phyloP scores from a whole-genome alignment of 2,113 vertebrate genomes.

The Paedocypris sp. region DNA sequence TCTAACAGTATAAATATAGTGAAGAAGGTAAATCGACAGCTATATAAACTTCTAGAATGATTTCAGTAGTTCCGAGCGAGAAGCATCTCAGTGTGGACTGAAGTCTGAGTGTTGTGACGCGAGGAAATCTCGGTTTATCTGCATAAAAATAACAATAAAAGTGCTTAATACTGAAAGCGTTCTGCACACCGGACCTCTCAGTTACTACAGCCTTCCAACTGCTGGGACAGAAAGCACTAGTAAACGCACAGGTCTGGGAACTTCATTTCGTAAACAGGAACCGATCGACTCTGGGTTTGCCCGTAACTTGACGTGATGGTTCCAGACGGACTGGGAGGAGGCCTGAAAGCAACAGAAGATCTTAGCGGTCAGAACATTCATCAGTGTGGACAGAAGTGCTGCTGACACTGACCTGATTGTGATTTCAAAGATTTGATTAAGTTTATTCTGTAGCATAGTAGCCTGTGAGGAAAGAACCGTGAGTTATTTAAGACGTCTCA shows the following conservation, averaged over 20 bases:
- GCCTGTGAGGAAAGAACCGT: constrained; percentile 60
- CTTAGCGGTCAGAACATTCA: not conserved
- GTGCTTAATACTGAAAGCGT: not conserved
- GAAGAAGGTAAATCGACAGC: no score
- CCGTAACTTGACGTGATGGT: constrained; percentile 82
- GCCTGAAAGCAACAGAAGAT: constrained; percentile 53
- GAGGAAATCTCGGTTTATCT: no score
- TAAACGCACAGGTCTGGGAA: constrained; percentile 95
- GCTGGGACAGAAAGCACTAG: constrained; percentile 46
- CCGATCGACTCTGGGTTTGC: constrained; percentile 79
- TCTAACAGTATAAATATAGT: no score
- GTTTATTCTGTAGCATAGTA: constrained; percentile 84
- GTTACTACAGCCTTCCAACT: not conserved
- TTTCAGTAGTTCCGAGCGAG: no score
- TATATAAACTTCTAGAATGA: no score
- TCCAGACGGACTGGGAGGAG: constrained; percentile 87
- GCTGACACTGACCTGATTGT: constrained; percentile 75
- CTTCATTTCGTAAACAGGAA: constrained; percentile 96
- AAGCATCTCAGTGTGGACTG: no score
- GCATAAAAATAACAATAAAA: no score
- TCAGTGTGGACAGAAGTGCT: not conserved
- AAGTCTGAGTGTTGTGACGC: no score
- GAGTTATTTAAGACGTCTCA: no score
- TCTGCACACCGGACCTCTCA: not conserved
- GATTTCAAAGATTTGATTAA: constrained; percentile 97